phyloP scores from a whole-genome alignment of 2,888 invertebrate genomes.

The Temnothorax rugatulus region DNA sequence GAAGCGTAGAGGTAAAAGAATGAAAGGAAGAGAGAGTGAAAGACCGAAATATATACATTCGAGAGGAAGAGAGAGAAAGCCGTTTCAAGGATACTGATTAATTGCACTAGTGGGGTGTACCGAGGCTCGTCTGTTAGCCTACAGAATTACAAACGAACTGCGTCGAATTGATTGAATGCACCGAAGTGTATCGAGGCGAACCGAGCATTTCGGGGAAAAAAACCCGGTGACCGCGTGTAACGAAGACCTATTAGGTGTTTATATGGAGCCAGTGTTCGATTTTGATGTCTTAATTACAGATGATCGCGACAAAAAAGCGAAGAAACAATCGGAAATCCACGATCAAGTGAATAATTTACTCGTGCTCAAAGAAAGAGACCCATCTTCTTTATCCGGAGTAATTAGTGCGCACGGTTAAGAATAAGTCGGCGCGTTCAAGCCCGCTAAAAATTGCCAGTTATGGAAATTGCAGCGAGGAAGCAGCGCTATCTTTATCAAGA shows the following conservation, averaged over 20 bases:
- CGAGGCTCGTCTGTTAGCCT: constrained; percentile 56
- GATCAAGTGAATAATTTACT: constrained; percentile 22
- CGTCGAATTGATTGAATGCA: constrained; percentile 58
- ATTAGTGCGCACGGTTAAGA: constrained; percentile 40
- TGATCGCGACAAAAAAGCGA: neutral
- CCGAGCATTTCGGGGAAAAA: constrained; percentile 2
- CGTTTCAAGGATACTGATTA: constrained; percentile 67
- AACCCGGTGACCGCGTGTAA: neutral
- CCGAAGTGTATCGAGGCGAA: constrained; percentile 27
- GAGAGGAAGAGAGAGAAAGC: constrained; percentile 23
- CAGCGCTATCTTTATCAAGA: constrained; percentile 50
- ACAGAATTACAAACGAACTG: constrained; percentile 42
- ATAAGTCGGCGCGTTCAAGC: constrained; percentile 27
- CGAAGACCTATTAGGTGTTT: constrained; percentile 14
- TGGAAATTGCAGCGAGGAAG: constrained; percentile 38
- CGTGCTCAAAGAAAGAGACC: constrained; percentile 4
- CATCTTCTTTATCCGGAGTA: neutral
- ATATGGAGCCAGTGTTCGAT: neutral
- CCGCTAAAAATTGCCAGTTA: constrained; percentile 51
- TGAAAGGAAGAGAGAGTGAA: neutral
- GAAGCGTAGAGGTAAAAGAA: neutral
- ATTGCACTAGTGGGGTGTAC: constrained; percentile 56
- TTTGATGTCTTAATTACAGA: constrained; percentile 27
- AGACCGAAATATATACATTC: neutral
- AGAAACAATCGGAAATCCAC: neutral